Evolutionary conservation across 2,888 invertebrate genomes (phyloP).

Genomic region (Melangyna quadrimaculata): DNA sequence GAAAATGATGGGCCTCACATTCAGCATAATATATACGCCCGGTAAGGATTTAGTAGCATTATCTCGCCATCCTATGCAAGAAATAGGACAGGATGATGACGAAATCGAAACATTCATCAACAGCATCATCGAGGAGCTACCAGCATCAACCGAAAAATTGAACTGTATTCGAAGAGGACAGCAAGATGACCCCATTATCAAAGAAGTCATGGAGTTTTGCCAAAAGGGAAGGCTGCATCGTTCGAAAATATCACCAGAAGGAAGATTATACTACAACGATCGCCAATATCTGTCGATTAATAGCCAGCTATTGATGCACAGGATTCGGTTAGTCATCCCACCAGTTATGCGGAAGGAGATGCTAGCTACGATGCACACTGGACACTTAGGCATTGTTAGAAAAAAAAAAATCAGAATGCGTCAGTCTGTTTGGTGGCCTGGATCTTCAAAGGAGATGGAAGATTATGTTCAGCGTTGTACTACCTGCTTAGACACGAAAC

Average conservation of each 20-base stretch:
- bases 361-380: conserved; percentile 13
- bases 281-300: conserved; percentile 16
- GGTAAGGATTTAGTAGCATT: conserved; percentile 20
- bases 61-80: not conserved
- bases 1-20: not conserved
- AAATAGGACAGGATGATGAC: not conserved
- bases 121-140: conserved; percentile 31
- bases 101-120: conserved; percentile 35
- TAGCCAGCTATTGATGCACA: conserved; percentile 8
- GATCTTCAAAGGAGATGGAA: conserved; percentile 3
- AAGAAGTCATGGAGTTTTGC: not conserved
- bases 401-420: conserved; percentile 19
- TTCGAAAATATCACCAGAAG: not conserved
- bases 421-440: conserved; percentile 24
- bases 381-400: conserved; percentile 7
- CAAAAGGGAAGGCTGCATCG: not conserved
- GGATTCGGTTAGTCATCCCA: conserved; percentile 28
- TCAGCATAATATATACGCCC: not conserved
- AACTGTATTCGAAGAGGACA: conserved; percentile 12
- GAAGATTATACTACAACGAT: conserved; percentile 15
- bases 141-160: conserved; percentile 20
- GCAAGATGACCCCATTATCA: not conserved
- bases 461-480: not conserved
- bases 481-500: conserved; percentile 9
- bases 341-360: conserved; percentile 7